Base-by-base conservation (phyloP, 1,140 invertebrate genomes). In the Archegozetes longisetosus region DNA sequence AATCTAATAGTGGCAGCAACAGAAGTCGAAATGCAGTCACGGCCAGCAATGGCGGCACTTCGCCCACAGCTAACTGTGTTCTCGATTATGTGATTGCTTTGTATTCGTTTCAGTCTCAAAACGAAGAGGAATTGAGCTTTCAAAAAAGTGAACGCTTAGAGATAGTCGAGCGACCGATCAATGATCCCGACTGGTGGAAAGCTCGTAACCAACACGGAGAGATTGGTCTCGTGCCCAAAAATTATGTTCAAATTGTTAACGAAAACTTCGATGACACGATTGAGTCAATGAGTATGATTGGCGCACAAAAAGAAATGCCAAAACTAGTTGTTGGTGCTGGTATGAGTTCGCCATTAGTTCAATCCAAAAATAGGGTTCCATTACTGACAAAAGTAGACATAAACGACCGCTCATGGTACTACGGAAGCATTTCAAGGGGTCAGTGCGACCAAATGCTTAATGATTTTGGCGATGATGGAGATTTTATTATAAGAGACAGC, bases 171-270 rank as follows among this genome's bases (percentile, higher is more conserved):
- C 80, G 92, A 70, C 93, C 93, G 3, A 80, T 84, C 12, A 87
- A 91, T 57, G 95, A 98, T 78, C 94, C 95, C 0, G 94, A 98
- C 74, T 98, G 93, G 93, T 96, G 89, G 77, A 85, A 86, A 70
- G 94, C 94, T 47, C 79, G 92, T 58, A 98, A 97, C 75, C 82
- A 82, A 50, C 82, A 85, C 70, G 92, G 92, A 13, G 84, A 78
- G 56, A 80, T 89, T 60, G 94, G 94, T 53, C 79, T 98, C 61
- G 90, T 98, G 66, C 94, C 94, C 46, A 80, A 90, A 61, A 98
- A 98, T 78, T 98, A 98, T 77, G 80, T 98, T 64, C 88, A 81
- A 70, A 75, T 78, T 76, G 81, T 66, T 26, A 48, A 50, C 28
- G 46, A 60, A 24, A 59, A 51, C 14, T 9, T 48, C 24, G 24